These are phyloP conservation scores for Cryptotis parvus DNA, from an alignment of 2,113 vertebrate species.

Conservation along the genomic window DNA sequence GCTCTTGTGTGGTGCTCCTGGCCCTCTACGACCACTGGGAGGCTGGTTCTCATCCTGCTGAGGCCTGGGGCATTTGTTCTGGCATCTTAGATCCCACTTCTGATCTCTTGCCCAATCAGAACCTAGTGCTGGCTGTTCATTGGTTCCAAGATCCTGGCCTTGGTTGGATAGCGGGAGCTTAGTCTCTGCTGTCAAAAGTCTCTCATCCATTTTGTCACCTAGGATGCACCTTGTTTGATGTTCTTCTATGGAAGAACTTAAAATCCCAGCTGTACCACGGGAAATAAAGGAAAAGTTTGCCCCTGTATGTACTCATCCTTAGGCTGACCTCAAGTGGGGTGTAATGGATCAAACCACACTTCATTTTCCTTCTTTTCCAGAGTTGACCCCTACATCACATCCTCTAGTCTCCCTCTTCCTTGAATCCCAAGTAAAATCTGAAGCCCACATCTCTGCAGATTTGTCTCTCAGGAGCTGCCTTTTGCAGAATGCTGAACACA, in stretches of 20 bases:
- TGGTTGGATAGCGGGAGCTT: not conserved
- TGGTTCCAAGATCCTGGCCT: not conserved
- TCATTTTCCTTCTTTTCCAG: not conserved
- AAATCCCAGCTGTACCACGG: not conserved
- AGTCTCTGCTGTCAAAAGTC: not conserved
- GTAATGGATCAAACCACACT: not conserved
- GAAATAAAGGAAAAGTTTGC: not conserved
- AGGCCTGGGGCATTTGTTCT: not conserved
- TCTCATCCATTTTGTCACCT: not conserved
- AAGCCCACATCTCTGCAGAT: slow-evolving; percentile 6
- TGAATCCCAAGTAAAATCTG: not conserved
- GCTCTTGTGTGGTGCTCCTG: not conserved
- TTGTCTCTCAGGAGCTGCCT: not conserved
- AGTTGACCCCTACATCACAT: not conserved
- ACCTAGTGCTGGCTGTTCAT: not conserved
- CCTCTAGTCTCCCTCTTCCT: not conserved
- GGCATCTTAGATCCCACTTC: not conserved
- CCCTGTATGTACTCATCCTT: not conserved
- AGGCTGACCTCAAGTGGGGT: not conserved
- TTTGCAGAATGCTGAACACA: slow-evolving; percentile 4
- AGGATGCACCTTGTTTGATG: not conserved
- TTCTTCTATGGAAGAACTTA: not conserved
- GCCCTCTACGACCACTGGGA: not conserved
- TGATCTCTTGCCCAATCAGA: not conserved
- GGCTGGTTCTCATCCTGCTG: not conserved